Evolutionary conservation across 2,797 vertebrate genomes (phyloP).

Genomic region (Sebastes hubbsi): DNA sequence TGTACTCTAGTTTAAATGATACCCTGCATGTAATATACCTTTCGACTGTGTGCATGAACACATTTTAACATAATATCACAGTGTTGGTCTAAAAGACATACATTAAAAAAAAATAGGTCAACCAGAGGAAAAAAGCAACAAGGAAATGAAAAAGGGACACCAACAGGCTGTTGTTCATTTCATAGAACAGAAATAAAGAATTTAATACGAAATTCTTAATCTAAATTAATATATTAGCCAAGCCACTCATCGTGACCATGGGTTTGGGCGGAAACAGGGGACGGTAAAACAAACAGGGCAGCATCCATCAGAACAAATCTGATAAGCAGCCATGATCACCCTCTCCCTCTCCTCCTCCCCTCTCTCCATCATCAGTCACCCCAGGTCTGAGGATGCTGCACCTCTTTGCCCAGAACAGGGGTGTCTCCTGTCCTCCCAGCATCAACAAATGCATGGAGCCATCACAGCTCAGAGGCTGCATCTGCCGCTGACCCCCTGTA

Average conservation of each 20-base stretch:
- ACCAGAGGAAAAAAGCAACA: background rate
- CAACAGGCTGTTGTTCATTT: background rate
- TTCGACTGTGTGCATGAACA: background rate
- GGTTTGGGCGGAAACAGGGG: background rate
- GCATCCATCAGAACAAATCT: conserved; percentile 28
- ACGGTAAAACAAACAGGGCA: conserved; percentile 18
- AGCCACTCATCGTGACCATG: background rate
- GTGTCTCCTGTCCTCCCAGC: conserved; percentile 43
- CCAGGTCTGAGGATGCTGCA: conserved; percentile 40
- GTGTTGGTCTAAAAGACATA: background rate
- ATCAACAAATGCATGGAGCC: conserved; percentile 8
- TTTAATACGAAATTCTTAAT: background rate
- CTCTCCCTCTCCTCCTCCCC: conserved; percentile 15
- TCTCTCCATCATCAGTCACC: conserved; percentile 51
- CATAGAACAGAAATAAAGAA: background rate
- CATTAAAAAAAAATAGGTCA: background rate
- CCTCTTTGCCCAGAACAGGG: conserved; percentile 51
- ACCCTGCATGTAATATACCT: background rate
- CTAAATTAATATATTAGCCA: background rate
- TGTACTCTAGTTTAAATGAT: background rate
- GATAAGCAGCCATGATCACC: conserved; percentile 34
- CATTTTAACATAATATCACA: background rate
- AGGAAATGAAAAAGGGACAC: background rate
- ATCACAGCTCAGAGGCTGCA: conserved; percentile 35
- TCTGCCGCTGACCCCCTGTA: conserved; percentile 72